phyloP scores from a whole-genome alignment of 2,797 vertebrate genomes.

The Pogonophryne albipinna region DNA sequence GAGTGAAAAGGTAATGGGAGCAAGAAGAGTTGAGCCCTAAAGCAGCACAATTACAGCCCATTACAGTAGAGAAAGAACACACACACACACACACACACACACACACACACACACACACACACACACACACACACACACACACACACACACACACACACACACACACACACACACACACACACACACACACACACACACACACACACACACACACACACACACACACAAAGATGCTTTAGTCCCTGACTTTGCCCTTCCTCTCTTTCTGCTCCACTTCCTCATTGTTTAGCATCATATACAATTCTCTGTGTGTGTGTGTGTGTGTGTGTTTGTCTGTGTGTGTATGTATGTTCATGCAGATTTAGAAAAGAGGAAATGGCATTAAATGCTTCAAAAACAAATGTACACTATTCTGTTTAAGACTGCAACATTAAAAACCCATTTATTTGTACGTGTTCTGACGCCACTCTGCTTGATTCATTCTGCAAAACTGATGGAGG shows the following conservation, averaged over 20 bases:
- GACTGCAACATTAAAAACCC: neutral
- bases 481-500: too few relatives aligned
- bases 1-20: conserved; percentile 32
- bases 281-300: conserved; percentile 44
- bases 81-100: neutral
- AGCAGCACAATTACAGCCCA: conserved; percentile 41
- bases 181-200: conserved; percentile 4
- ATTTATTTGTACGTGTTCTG: neutral
- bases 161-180: too few relatives aligned
- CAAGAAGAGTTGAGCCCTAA: conserved; percentile 48
- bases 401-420: neutral
- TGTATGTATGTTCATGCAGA: neutral
- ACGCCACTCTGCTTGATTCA: too few relatives aligned
- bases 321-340: neutral
- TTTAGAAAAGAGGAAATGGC: neutral
- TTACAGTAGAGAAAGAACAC: conserved; percentile 16
- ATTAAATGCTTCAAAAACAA: neutral
- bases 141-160: too few relatives aligned
- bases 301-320: conserved; percentile 9
- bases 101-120: neutral
- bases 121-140: conserved; percentile 1
- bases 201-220: conserved; percentile 1
- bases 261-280: conserved; percentile 78
- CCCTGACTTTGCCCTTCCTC: conserved; percentile 35
- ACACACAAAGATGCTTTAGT: conserved; percentile 11